phyloP scores from a whole-genome alignment of 2,797 vertebrate species.

The Eupleurogrammus muticus region DNA sequence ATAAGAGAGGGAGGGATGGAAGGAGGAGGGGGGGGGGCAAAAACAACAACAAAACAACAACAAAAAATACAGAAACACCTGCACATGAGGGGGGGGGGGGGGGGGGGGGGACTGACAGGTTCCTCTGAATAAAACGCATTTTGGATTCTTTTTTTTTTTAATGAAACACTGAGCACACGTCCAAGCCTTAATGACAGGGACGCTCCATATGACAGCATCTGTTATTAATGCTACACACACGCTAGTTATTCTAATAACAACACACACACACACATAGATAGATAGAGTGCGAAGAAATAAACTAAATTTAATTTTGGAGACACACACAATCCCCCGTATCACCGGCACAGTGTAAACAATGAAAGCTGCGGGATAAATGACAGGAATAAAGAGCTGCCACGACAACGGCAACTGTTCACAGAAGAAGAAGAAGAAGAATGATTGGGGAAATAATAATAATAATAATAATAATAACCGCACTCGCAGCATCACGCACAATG shows the following conservation, averaged over 20 bases:
- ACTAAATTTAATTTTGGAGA: background rate
- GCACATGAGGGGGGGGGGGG: conserved; percentile 19
- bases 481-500: conserved; percentile 13
- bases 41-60: background rate
- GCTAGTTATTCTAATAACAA: background rate
- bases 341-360: conserved; percentile 63
- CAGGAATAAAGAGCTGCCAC: conserved; percentile 17
- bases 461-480: no score
- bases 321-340: background rate
- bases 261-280: background rate
- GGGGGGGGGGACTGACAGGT: conserved; percentile 31
- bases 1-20: no score
- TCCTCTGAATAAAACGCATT: conserved; percentile 45
- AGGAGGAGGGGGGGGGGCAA: no score
- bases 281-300: background rate
- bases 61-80: no score
- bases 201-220: conserved; percentile 41
- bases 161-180: background rate
- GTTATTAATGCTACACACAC: background rate
- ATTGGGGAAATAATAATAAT: no score
- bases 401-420: background rate
- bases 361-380: conserved; percentile 43
- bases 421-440: no score
- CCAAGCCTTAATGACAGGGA: background rate
- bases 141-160: conserved; percentile 3